These are phyloP conservation scores for Eristalinus sepulchralis DNA, from an alignment of 2,888 invertebrate species.

Conservation along the genomic window DNA sequence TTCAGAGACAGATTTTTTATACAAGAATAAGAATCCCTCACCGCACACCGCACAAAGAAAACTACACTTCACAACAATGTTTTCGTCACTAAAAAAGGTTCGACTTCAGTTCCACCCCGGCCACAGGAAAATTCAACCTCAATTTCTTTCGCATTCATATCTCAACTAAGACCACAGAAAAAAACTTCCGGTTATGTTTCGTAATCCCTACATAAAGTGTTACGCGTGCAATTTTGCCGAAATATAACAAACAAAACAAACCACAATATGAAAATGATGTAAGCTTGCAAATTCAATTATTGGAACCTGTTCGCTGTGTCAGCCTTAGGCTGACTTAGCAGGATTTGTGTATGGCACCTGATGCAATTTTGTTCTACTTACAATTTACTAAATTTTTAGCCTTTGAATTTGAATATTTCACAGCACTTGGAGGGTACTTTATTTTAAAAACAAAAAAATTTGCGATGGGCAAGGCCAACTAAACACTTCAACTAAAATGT, in stretches of 20 bases:
- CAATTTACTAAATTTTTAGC: not conserved
- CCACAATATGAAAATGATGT: constrained; percentile 10
- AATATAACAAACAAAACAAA: constrained; percentile 12
- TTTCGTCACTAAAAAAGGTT: not conserved
- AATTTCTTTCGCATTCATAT: not conserved
- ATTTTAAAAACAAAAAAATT: not conserved
- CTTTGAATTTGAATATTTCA: not conserved
- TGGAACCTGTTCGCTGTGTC: not conserved
- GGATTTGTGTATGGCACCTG: not conserved
- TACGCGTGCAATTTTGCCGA: constrained; percentile 5
- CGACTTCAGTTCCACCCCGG: not conserved
- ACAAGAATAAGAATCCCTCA: too few relatives aligned
- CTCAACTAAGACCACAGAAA: not conserved
- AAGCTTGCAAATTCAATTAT: constrained; percentile 19
- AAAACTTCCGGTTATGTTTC: not conserved
- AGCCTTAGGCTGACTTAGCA: too few relatives aligned
- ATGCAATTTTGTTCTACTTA: not conserved
- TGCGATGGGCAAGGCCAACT: not conserved
- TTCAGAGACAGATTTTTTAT: too few relatives aligned
- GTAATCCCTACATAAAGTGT: not conserved
- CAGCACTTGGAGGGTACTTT: not conserved
- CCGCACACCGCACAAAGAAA: too few relatives aligned
- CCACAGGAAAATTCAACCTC: not conserved
- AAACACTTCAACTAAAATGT: not conserved
- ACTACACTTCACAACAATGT: too few relatives aligned